A percentile compares a stretch with the other conserved stretches of the same genome.
These are phyloP conservation scores for Mycalesis mineus DNA, from an alignment of 2,888 invertebrate species.

Conservation along the genomic window DNA sequence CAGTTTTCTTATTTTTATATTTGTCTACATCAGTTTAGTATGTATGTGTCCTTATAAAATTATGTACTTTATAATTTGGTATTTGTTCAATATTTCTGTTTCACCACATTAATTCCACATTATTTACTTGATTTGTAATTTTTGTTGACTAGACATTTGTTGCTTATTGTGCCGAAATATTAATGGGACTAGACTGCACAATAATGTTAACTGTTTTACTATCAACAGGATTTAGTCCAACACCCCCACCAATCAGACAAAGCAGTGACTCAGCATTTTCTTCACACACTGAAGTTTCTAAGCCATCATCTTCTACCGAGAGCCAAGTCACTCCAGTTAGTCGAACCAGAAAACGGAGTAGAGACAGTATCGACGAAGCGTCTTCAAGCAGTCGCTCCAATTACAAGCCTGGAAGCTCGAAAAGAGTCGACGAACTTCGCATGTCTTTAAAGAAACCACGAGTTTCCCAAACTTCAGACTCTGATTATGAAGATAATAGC, in stretches of 20 bases:
- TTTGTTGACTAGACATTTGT: too few relatives aligned
- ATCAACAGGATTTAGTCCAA: constrained; percentile 56
- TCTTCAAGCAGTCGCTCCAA: constrained; percentile 56
- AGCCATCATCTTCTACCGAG: constrained; percentile 48
- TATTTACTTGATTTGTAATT: too few relatives aligned
- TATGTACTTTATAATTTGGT: too few relatives aligned
- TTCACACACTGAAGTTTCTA: constrained; percentile 62
- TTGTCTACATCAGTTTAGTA: too few relatives aligned
- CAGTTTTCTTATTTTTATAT: too few relatives aligned
- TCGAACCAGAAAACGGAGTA: constrained; percentile 56
- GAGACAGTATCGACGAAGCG: constrained; percentile 53
- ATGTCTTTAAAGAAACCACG: constrained; percentile 48
- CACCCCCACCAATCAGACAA: constrained; percentile 60
- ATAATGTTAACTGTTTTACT: neutral
- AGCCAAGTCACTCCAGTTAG: constrained; percentile 44
- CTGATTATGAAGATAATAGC: constrained; percentile 61
- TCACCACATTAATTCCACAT: too few relatives aligned
- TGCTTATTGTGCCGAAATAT: too few relatives aligned
- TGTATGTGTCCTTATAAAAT: too few relatives aligned
- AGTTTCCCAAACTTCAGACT: constrained; percentile 45
- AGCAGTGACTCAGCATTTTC: constrained; percentile 74
- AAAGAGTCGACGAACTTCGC: constrained; percentile 58
- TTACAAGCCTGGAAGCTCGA: constrained; percentile 47
- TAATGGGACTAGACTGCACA: too few relatives aligned
- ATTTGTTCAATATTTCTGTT: too few relatives aligned